These are phyloP conservation scores for Tragelaphus imberbis DNA, from an alignment of 2,113 vertebrate genomes.

Conservation along the genomic window DNA sequence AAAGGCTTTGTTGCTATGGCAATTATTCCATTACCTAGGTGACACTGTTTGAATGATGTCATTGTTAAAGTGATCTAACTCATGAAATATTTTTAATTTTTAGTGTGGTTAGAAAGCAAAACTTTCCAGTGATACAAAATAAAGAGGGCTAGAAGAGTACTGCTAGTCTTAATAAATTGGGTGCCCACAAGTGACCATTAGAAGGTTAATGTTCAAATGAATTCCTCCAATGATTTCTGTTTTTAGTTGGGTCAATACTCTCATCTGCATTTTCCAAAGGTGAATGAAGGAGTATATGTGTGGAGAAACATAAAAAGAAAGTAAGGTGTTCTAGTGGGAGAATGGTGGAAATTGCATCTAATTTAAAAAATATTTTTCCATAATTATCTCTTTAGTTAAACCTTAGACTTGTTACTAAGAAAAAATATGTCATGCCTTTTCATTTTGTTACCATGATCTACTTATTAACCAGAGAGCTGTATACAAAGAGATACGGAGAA, in stretches of 20 bases:
- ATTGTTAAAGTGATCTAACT: conserved; percentile 74
- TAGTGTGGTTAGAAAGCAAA: not conserved
- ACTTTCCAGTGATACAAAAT: not conserved
- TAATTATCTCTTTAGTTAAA: not conserved
- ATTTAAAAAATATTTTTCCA: not conserved
- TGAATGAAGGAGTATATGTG: not conserved
- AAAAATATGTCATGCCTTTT: not conserved
- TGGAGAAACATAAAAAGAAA: not conserved
- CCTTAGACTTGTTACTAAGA: not conserved
- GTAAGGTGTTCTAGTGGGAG: not conserved
- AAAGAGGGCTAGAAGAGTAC: not conserved
- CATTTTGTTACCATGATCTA: not conserved
- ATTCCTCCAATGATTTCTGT: not conserved
- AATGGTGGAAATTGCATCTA: not conserved
- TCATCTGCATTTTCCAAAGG: conserved; percentile 23
- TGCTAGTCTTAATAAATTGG: not conserved
- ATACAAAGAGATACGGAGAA: not conserved
- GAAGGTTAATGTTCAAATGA: not conserved
- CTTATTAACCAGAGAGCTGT: not conserved
- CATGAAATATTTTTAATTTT: conserved; percentile 69
- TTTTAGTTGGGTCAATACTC: not conserved
- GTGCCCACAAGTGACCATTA: not conserved
- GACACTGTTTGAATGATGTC: conserved; percentile 79
- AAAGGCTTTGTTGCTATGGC: conserved; percentile 81
- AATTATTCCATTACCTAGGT: conserved; percentile 84